Evolutionary conservation across 2,888 invertebrate species (phyloP), one percentile per base, ranked within the genome.

Genomic region (Watsonalla binaria): DNA sequence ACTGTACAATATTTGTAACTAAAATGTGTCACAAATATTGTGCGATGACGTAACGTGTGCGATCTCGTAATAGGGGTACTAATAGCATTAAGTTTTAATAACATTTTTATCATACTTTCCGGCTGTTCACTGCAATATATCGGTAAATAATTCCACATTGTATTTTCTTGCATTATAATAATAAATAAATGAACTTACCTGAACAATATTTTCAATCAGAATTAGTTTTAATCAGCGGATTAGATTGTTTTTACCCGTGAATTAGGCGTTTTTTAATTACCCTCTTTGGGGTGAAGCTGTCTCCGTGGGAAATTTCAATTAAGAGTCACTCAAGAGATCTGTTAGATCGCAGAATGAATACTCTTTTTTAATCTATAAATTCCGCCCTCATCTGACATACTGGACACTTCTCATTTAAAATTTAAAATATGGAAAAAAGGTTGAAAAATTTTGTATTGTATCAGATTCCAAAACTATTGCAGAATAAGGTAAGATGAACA

Each of bases 91-190:
- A 77, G 75, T 68, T 70, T 59, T 66, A 71, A 69, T 70, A 67
- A 66, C 64, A 56, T 62, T 60, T 11, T 69, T 68, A 65, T 60
- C 61, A 63, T 52, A 57, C 56, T 62, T 68, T 64, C 62, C 62
- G 57, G 62, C 64, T 63, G 63, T 70, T 67, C 49, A 49, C 49
- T 15, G 14, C 39, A 15, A 15, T 5, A 49, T 49, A 49, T 65
- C 56, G 57, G 63, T 68, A 66, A 58, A 53, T 54, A 54, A 55
- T 54, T 61, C 64, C 61, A 66, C 74, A 68, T 74, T 86, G 82
- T 87, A 80, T 72, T 78, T 72, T 74, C 74, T 81, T 76, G 81
- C 78, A 81, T 76, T 86, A n/a, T n/a, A n/a, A n/a, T n/a, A 83
- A 84, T 85, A 74, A 80, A 81, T 75, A 84, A 83, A 75, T 70